These are phyloP conservation scores for Onychomys leucogaster DNA, from an alignment of 2,797 vertebrate genomes.

Conservation along the genomic window DNA sequence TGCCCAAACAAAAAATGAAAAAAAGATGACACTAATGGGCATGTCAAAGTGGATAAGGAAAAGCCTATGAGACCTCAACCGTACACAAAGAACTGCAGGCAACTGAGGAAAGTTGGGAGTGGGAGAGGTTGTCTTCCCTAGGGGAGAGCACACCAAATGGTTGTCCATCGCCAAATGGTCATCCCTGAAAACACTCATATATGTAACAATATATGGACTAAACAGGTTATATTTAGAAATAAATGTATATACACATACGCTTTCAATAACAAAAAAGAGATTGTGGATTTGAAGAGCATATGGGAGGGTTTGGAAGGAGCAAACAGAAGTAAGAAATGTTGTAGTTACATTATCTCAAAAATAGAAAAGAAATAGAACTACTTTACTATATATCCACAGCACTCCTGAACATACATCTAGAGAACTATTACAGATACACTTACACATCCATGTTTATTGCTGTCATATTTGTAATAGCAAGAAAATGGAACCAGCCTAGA, in stretches of 20 bases:
- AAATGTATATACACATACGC: background rate
- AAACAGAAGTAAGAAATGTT: background rate
- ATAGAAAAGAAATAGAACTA: background rate
- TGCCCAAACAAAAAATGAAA: background rate
- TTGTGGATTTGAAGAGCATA: background rate
- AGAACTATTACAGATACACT: background rate
- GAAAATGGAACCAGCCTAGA: background rate
- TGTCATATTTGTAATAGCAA: background rate
- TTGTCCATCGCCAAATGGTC: background rate
- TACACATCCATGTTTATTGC: background rate
- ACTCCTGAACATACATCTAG: background rate
- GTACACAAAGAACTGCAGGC: background rate
- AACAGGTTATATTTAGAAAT: background rate
- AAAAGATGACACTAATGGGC: background rate
- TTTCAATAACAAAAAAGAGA: background rate
- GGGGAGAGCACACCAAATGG: background rate
- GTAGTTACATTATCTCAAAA: background rate
- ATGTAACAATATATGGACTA: background rate
- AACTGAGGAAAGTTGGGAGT: background rate
- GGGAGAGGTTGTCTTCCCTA: background rate
- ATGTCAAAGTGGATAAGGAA: background rate
- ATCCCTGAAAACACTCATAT: background rate
- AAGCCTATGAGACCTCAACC: background rate
- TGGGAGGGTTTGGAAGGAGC: background rate
- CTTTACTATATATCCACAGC: background rate